Conservation (phyloP, 1,140 invertebrate species). For the Drosophila melanica region DNA sequence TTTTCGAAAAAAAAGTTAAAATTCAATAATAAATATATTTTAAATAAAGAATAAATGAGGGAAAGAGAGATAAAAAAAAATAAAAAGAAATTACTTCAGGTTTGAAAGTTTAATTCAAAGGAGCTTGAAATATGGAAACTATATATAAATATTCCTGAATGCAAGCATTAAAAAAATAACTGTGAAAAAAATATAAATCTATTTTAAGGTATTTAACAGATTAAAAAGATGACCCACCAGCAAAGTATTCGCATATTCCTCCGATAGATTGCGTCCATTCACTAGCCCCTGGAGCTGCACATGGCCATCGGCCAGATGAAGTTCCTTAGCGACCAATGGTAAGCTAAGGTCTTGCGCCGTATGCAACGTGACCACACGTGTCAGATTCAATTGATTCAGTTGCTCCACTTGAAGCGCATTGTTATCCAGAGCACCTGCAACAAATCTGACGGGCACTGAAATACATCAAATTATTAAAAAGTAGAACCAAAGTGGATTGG, state of each 20-base stretch:
- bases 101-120: too few relatives aligned
- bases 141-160: too few relatives aligned
- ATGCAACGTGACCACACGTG: conserved; percentile 56
- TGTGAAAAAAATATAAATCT: too few relatives aligned
- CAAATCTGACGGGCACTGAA: conserved; percentile 42
- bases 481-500: not conserved
- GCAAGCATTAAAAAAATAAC: too few relatives aligned
- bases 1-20: too few relatives aligned
- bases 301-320: conserved; percentile 48
- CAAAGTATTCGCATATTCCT: conserved; percentile 71
- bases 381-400: conserved; percentile 65
- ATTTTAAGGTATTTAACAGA: too few relatives aligned
- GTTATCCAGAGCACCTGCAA: conserved; percentile 52
- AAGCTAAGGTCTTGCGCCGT: conserved; percentile 60
- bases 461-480: conserved; percentile 11
- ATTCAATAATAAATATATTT: too few relatives aligned
- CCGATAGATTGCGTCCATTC: conserved; percentile 55
- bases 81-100: too few relatives aligned
- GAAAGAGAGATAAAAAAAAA: too few relatives aligned
- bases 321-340: conserved; percentile 39
- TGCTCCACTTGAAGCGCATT: conserved; percentile 52
- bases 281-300: conserved; percentile 42
- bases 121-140: too few relatives aligned
- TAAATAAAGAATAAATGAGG: too few relatives aligned
- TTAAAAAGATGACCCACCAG: conserved; percentile 55